Base-by-base conservation (phyloP, 92 coral and sea anemone genomes). In the Palythoa grandis region DNA sequence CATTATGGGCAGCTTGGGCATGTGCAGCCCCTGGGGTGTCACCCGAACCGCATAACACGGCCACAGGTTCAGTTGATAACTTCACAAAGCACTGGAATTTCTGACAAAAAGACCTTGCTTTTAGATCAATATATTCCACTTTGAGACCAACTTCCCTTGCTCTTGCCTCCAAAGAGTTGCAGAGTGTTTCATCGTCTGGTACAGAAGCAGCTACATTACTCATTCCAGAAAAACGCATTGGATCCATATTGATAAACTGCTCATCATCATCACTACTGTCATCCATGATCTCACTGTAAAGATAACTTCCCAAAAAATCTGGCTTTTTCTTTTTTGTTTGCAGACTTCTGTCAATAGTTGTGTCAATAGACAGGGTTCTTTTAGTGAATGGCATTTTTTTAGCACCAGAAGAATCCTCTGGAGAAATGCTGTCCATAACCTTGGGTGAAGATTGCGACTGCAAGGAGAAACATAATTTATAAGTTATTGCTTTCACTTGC, bases 41-140 rank as follows among this genome's bases (percentile, higher is more conserved):
- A 2, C 96, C 96, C 47, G 89, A 83, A 1, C 96, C 96, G 76
- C 83, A 19, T 40, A 93, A 93, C 23, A 93, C 96, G 8, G 91
- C 80, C 1, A 89, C 83, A 12, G 96, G 96, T 5, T 63, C 22
- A 39, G 91, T 91, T 1, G 43, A 22, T 2, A 93, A 88, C 79
- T 87, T 53, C 58, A 93, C 94, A 24, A 93, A 91, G 76, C 96
- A 93, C 86, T 88, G 87, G 48, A 72, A 84, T 24, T 89, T 91
- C 9, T 94, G 94, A 22, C 77, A 72, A 72, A 54, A 84, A 5
- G 94, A 92, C 70, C 58, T 91, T 22, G 72, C 88, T 25, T 54
- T 15, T 11, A 93, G 39, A 53, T 93, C 96, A 15, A 86, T 68
- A 88, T 89, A 90, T 37, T 72, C 66, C 23, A 83, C 72, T 52